These are phyloP conservation scores for Dolichopus griseipennis DNA, from an alignment of 2,888 invertebrate species.

Conservation along the genomic window DNA sequence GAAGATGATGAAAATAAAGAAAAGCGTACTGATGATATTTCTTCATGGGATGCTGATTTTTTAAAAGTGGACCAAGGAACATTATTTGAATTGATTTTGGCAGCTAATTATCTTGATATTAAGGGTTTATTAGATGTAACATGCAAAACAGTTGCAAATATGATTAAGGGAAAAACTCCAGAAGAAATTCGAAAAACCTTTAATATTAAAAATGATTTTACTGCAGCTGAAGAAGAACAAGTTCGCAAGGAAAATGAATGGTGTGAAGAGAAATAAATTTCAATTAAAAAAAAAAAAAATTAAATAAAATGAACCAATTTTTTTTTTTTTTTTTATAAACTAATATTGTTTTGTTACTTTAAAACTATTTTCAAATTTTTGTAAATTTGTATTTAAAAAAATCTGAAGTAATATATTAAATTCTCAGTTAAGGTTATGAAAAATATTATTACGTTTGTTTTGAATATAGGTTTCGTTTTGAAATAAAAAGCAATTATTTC, in stretches of 20 bases:
- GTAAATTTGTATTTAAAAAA: too few relatives aligned
- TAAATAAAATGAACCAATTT: too few relatives aligned
- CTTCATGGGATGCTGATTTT: conserved; percentile 96
- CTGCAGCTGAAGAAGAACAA: conserved; percentile 90
- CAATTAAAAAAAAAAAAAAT: too few relatives aligned
- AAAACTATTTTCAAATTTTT: too few relatives aligned
- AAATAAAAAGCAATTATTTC: too few relatives aligned
- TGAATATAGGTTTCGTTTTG: too few relatives aligned
- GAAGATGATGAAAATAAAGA: conserved; percentile 94
- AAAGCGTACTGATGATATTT: conserved; percentile 92
- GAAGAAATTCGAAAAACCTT: conserved; percentile 92
- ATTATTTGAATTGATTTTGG: conserved; percentile 85
- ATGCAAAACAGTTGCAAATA: conserved; percentile 93
- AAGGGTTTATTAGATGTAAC: conserved; percentile 89
- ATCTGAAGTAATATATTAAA: too few relatives aligned
- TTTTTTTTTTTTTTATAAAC: too few relatives aligned
- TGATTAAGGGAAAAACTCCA: conserved; percentile 93
- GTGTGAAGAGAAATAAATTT: conserved; percentile 33
- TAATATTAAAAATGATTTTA: conserved; percentile 91
- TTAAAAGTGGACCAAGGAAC: conserved; percentile 90
- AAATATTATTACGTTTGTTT: too few relatives aligned
- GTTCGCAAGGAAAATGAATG: conserved; percentile 90
- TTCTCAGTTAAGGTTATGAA: too few relatives aligned
- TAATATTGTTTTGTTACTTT: too few relatives aligned
- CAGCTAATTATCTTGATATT: conserved; percentile 91